Evolutionary conservation across 1,140 invertebrate species (phyloP), one percentile per base, ranked within the genome.

Genomic region (Drosophila saltans): DNA sequence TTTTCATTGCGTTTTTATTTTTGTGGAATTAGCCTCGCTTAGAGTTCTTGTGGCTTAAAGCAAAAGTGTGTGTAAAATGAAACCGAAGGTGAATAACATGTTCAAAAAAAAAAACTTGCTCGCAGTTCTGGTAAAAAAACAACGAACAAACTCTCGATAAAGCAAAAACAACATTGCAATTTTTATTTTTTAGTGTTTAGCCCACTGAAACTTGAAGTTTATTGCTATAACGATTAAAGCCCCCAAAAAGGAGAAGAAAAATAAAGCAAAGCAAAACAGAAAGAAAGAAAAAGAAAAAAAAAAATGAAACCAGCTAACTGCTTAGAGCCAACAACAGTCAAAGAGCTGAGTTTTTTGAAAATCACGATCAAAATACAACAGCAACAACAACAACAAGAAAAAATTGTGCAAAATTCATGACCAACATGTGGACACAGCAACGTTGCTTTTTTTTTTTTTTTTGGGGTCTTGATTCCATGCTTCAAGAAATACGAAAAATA

Each of bases 181-280:
- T 62, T 33, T 60, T 16, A 16, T 16, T 60, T 24, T 57, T 48
- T 6, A 43, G 56, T 52, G 63, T 62, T 66, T 43, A 73, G 67
- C 73, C 70, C 69, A 76, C 85, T 57, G 75, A 75, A 90, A 86
- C 72, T 81, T 90, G 86, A 90, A 90, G 88, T 90, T 90, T 90
- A 91, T 86, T 90, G 82, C 86, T 90, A 82, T 63, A 75, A 60
- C 85, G 66, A 81, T 80, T 76, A 82, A 82, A 76, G 10, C 43
- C 67, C 75, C 75, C 16, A 39, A 71, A 75, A 67, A 64, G 66
- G 43, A 69, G 57, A 67, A 67, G 36, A 58, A 75, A 90, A 75
- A 90, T 81, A 52, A 52, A 52, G 45, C 45, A 52, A 52, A 52
- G 45, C 45, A 52, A 52, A 21, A 48, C 2, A 30, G 4, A 30